These are phyloP conservation scores for Stegastes partitus DNA, from an alignment of 2,113 vertebrate species.

Conservation along the genomic window DNA sequence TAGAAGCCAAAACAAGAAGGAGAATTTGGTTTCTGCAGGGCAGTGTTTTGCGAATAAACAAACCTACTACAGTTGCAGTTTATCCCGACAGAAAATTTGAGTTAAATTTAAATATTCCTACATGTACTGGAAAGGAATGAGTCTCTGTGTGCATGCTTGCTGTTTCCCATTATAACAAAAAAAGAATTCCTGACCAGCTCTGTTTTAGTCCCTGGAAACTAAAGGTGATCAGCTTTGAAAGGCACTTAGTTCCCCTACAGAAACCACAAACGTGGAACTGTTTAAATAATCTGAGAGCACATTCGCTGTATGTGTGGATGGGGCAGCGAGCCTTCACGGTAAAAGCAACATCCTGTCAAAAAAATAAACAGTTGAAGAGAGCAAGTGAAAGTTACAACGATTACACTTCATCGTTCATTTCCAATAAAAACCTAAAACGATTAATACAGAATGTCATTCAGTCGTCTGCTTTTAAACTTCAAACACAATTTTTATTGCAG, in stretches of 20 bases:
- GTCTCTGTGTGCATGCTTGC: conserved; percentile 71
- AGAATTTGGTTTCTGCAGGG: conserved; percentile 52
- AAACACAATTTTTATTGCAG: neutral
- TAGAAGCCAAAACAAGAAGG: neutral
- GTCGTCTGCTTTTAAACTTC: neutral
- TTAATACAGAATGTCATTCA: neutral
- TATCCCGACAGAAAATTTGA: neutral
- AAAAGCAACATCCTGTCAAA: conserved; percentile 44
- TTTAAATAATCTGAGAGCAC: conserved; percentile 11
- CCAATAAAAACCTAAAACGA: neutral
- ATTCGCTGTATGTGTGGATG: conserved; percentile 25
- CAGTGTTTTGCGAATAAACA: conserved; percentile 15
- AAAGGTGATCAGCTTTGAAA: conserved; percentile 18
- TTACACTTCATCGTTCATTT: conserved; percentile 1
- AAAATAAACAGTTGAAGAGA: conserved; percentile 7
- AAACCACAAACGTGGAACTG: conserved; percentile 8
- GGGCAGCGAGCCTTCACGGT: neutral
- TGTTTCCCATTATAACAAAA: conserved; percentile 7
- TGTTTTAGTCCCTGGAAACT: conserved; percentile 18
- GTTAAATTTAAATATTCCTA: neutral
- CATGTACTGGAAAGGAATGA: neutral
- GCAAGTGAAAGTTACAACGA: neutral
- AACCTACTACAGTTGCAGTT: neutral
- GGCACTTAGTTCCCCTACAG: conserved; percentile 10
- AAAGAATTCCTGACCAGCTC: neutral